Evolutionary conservation across 2,888 invertebrate genomes (phyloP).

Genomic region (Aricia artaxerxes): DNA sequence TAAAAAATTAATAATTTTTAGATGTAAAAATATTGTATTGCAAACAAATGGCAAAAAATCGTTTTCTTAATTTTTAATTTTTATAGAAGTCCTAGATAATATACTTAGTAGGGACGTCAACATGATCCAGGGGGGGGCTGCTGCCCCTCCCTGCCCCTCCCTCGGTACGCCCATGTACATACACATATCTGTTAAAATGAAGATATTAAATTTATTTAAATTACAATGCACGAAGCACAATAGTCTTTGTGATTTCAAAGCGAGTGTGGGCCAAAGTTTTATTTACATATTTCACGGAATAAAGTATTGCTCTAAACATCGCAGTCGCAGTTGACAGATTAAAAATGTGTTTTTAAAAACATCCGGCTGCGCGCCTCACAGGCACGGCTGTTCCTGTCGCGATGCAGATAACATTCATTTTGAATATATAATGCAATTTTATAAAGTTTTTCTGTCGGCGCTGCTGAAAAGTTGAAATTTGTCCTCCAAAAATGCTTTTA

Average conservation of each 20-base stretch:
- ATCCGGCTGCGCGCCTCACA: background rate
- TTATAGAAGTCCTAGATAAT: no score
- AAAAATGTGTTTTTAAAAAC: slow-evolving; percentile 22
- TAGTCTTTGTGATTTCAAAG: slow-evolving; percentile 2
- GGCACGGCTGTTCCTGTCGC: background rate
- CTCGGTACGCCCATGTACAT: no score
- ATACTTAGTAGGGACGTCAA: no score
- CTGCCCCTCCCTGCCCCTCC: no score
- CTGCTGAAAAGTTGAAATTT: slow-evolving; percentile 10
- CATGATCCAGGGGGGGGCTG: no score
- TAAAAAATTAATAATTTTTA: no score
- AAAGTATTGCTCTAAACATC: background rate
- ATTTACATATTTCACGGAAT: slow-evolving; percentile 4
- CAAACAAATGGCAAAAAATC: no score
- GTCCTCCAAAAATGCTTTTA: background rate
- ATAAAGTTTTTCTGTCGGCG: slow-evolving; percentile 8
- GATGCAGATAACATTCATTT: slow-evolving; percentile 13
- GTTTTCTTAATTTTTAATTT: no score
- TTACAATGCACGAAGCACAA: background rate
- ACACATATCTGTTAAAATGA: background rate
- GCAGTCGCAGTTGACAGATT: slow-evolving; percentile 18
- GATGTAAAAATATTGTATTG: no score
- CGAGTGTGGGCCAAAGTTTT: background rate
- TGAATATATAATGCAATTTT: slow-evolving; percentile 26
- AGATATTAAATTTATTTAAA: background rate